Percentiles rank a stretch among this genome's conserved stretches.
Conservation (phyloP, 30 jellyfish, hydroid and myxozoan genomes). For the Aurelia sp. region DNA sequence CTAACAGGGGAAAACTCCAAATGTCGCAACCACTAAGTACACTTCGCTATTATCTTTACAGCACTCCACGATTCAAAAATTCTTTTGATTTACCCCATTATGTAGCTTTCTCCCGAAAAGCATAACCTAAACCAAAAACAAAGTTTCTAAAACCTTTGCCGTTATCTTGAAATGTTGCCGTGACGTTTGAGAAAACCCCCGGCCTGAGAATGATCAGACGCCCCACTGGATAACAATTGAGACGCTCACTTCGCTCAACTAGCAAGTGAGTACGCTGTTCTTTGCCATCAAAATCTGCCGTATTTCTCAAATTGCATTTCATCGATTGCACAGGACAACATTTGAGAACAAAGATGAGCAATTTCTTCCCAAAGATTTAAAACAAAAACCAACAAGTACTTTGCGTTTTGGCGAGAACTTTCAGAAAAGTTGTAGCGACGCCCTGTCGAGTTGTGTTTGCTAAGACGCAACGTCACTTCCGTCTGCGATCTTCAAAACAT, state of each 20-base stretch:
- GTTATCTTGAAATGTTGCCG: slow-evolving; percentile 25
- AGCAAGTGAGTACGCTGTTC: slow-evolving; percentile 40
- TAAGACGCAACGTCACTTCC: slow-evolving; percentile 62
- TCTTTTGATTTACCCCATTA: not conserved
- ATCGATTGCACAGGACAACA: too few relatives aligned
- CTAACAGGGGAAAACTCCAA: slow-evolving; percentile 18
- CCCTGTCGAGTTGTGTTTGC: slow-evolving; percentile 41
- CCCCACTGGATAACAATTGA: slow-evolving; percentile 49
- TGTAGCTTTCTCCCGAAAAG: too few relatives aligned
- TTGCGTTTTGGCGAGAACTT: not conserved
- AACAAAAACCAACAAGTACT: not conserved
- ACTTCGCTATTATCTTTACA: not conserved
- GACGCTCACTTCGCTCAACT: slow-evolving; percentile 36
- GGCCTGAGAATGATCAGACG: slow-evolving; percentile 29
- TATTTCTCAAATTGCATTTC: slow-evolving; percentile 1
- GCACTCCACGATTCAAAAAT: not conserved
- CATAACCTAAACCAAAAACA: too few relatives aligned
- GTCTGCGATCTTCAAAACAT: not conserved
- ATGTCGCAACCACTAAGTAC: not conserved
- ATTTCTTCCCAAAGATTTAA: not conserved
- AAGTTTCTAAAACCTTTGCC: not conserved
- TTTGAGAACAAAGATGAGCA: too few relatives aligned
- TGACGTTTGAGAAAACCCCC: slow-evolving; percentile 34
- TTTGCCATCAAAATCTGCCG: slow-evolving; percentile 7
- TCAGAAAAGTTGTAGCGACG: slow-evolving; percentile 6